Conservation (phyloP, 2,888 invertebrate species). For the Nasonovia ribisnigri region DNA sequence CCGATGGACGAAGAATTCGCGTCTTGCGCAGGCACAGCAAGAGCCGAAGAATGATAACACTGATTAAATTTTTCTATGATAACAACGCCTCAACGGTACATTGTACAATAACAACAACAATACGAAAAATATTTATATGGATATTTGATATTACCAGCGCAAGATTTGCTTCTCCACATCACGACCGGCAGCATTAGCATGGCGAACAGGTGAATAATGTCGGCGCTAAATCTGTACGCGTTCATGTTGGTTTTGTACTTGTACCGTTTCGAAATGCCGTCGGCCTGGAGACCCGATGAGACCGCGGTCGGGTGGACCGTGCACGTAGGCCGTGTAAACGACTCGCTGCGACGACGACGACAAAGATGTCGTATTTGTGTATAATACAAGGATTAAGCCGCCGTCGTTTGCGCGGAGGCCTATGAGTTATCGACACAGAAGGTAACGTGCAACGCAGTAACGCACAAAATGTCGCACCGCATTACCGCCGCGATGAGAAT, state of each 20-base stretch:
- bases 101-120: too few relatives aligned
- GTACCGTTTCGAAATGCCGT: neutral
- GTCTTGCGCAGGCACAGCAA: too few relatives aligned
- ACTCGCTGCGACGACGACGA: neutral
- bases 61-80: too few relatives aligned
- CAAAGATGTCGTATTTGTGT: neutral
- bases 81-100: too few relatives aligned
- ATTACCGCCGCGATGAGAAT: too few relatives aligned
- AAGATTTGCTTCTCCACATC: constrained; percentile 99
- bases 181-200: constrained; percentile 94
- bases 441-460: too few relatives aligned
- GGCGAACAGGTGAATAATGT: constrained; percentile 96
- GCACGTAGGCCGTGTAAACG: neutral
- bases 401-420: neutral
- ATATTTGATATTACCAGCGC: constrained; percentile 86
- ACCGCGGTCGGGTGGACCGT: neutral
- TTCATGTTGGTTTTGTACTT: constrained; percentile 79
- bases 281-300: neutral
- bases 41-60: too few relatives aligned
- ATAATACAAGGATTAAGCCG: too few relatives aligned
- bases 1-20: too few relatives aligned
- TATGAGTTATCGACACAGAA: neutral
- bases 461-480: too few relatives aligned
- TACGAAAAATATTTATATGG: too few relatives aligned
- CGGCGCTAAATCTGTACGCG: constrained; percentile 96